phyloP scores from a whole-genome alignment of 2,113 vertebrate species.

The Stomatorhinus ivindoensis region DNA sequence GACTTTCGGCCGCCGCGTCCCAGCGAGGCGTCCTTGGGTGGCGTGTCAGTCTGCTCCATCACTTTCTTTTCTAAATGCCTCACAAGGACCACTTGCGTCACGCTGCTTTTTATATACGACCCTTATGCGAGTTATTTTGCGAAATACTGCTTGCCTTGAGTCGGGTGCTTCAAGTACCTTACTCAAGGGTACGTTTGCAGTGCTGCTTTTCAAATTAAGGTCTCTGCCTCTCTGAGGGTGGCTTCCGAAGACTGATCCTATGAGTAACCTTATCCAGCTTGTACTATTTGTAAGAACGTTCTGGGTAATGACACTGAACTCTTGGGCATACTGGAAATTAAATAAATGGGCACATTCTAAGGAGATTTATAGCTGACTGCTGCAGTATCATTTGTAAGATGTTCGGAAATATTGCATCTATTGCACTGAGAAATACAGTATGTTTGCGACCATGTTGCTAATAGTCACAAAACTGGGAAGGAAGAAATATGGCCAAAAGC shows the following conservation, averaged over 20 bases:
- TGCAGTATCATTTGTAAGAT: background rate
- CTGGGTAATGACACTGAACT: slow-evolving; percentile 3
- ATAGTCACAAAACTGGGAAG: background rate
- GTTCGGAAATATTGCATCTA: background rate
- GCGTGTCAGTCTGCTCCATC: background rate
- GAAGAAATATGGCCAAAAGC: background rate
- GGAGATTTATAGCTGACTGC: background rate
- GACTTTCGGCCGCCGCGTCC: background rate
- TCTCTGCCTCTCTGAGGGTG: background rate
- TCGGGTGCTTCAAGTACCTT: background rate
- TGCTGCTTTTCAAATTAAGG: background rate
- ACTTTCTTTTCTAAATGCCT: background rate
- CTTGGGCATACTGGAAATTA: background rate
- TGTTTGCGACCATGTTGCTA: background rate
- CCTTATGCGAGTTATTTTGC: background rate
- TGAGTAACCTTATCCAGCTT: background rate
- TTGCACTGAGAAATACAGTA: background rate
- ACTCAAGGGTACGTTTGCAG: background rate
- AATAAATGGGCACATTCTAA: background rate
- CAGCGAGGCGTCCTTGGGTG: background rate
- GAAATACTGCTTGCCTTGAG: background rate
- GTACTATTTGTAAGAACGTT: background rate
- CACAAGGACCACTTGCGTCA: background rate
- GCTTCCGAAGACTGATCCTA: background rate
- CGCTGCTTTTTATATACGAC: background rate